phyloP scores from a whole-genome alignment of 64 coral and sea anemone species.

The Dendronephthya gigantea region DNA sequence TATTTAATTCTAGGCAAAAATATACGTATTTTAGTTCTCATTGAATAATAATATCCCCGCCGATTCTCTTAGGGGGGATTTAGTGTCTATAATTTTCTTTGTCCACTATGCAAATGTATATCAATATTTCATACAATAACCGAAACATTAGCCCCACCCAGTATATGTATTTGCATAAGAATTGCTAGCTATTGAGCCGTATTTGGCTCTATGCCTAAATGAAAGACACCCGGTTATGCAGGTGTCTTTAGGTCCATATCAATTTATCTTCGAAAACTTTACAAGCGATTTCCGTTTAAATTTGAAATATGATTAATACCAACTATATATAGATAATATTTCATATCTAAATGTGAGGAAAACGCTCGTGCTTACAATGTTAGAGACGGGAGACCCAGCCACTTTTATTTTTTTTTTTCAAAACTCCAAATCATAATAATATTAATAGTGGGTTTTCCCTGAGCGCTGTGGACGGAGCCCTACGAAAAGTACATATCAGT shows the following conservation, averaged over 20 bases:
- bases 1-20: background rate
- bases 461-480: too few relatives aligned
- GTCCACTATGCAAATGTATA: background rate
- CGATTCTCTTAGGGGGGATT: background rate
- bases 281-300: background rate
- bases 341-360: background rate
- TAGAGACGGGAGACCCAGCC: background rate
- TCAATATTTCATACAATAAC: background rate
- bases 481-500: background rate
- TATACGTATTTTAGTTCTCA: background rate
- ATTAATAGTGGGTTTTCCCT: too few relatives aligned
- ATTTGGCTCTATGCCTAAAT: constrained; percentile 8
- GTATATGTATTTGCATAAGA: background rate
- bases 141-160: background rate
- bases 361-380: background rate
- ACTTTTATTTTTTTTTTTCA: too few relatives aligned
- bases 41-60: background rate
- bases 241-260: background rate
- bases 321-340: background rate
- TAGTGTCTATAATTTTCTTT: constrained; percentile 1
- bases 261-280: background rate
- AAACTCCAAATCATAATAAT: too few relatives aligned
- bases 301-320: background rate
- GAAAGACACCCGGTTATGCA: background rate
- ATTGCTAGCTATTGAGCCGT: background rate